phyloP scores from a whole-genome alignment of 2,797 vertebrate species.

The Manis pentadactyla region DNA sequence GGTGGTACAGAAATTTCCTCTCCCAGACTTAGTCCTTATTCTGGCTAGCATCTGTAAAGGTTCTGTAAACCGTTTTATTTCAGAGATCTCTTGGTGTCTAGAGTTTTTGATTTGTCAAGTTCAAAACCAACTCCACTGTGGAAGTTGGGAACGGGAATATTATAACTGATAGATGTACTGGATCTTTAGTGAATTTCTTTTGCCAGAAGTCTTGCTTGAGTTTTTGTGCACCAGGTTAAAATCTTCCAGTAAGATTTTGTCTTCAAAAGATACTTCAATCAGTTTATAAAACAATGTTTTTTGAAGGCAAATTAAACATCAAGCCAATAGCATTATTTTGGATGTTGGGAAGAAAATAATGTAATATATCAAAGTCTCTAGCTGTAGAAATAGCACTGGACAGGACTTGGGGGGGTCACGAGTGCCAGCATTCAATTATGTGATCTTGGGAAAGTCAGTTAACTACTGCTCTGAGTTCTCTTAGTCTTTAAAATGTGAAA shows the following conservation, averaged over 20 bases:
- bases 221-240: conserved; percentile 16
- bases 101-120: not conserved
- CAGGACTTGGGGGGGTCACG: not conserved
- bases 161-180: not conserved
- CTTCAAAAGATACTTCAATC: conserved; percentile 8
- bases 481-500: conserved; percentile 42
- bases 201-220: conserved; percentile 18
- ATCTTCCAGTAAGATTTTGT: not conserved
- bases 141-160: conserved; percentile 5
- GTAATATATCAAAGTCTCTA: not conserved
- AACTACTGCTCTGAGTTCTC: not conserved
- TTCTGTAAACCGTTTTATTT: too few species aligned
- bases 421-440: not conserved
- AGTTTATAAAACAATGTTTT: not conserved
- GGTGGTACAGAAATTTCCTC: too few species aligned
- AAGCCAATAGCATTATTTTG: not conserved
- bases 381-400: not conserved
- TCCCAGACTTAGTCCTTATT: too few species aligned
- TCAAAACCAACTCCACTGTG: conserved; percentile 16
- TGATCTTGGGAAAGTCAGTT: conserved; percentile 36
- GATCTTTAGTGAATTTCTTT: not conserved
- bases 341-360: conserved; percentile 52
- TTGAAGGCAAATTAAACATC: not conserved
- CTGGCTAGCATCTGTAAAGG: too few species aligned
- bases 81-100: too few species aligned